Percentiles rank a stretch among this genome's conserved stretches.
Conservation (phyloP, 2,888 invertebrate species). For the Cheilosia urbana region DNA sequence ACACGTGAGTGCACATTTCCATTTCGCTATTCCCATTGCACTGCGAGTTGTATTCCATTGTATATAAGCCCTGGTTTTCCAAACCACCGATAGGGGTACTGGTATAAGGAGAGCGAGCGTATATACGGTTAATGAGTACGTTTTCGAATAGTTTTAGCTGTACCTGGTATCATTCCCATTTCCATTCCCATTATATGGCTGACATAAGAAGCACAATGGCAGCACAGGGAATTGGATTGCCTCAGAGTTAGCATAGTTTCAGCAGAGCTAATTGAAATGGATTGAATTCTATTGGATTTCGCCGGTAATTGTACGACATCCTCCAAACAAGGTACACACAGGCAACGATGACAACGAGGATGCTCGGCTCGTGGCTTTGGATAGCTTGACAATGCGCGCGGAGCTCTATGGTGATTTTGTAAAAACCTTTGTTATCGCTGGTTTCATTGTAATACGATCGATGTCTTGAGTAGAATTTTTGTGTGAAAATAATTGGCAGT, state of each 20-base stretch:
- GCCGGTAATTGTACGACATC: constrained; percentile 48
- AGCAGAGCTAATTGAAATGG: constrained; percentile 66
- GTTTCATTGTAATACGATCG: constrained; percentile 46
- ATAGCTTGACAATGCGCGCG: neutral
- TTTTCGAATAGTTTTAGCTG: constrained; percentile 30
- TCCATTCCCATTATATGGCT: constrained; percentile 12
- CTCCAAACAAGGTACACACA: neutral
- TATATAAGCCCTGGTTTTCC: constrained; percentile 6
- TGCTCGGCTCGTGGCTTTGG: constrained; percentile 1
- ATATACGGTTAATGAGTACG: constrained; percentile 25
- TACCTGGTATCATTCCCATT: constrained; percentile 28
- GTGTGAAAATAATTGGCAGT: neutral
- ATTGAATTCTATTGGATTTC: constrained; percentile 65
- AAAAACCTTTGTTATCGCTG: constrained; percentile 36
- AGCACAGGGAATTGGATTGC: constrained; percentile 37
- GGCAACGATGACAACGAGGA: constrained; percentile 1
- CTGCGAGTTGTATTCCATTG: constrained; percentile 1
- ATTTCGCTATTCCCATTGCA: constrained; percentile 24
- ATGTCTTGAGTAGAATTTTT: constrained; percentile 30
- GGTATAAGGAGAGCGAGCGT: neutral
- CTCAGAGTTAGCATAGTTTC: constrained; percentile 54
- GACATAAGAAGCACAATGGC: constrained; percentile 38
- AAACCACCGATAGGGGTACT: neutral
- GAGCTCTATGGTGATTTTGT: neutral
- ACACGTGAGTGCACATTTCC: constrained; percentile 47